These are phyloP conservation scores for Puma concolor DNA, from an alignment of 2,113 vertebrate genomes.

Conservation along the genomic window DNA sequence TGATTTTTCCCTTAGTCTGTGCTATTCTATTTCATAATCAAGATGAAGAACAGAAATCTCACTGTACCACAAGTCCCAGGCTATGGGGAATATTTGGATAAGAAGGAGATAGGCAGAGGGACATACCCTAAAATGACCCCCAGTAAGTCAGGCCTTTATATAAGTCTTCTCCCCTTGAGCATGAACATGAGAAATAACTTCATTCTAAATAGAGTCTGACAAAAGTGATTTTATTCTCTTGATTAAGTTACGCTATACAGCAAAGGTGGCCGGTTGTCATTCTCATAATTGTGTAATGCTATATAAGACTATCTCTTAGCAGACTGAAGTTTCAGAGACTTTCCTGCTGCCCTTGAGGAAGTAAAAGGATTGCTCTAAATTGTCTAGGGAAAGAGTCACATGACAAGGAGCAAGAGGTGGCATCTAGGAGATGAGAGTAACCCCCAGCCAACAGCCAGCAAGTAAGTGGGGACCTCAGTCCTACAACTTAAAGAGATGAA, in stretches of 20 bases:
- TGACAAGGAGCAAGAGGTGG: neutral
- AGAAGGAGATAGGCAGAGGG: neutral
- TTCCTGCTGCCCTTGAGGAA: neutral
- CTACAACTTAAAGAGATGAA: neutral
- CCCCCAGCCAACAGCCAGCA: neutral
- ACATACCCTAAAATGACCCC: neutral
- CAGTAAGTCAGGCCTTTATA: neutral
- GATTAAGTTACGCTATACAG: neutral
- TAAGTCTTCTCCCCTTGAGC: neutral
- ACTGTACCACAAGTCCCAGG: neutral
- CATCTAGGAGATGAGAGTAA: neutral
- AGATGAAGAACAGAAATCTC: neutral
- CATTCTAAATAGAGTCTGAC: neutral
- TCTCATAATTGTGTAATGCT: neutral
- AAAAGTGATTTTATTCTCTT: neutral
- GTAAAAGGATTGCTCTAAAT: neutral
- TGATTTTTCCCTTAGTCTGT: neutral
- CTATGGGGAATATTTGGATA: neutral
- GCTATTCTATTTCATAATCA: neutral
- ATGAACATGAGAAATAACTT: neutral
- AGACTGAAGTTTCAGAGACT: neutral
- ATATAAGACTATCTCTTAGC: neutral
- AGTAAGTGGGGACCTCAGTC: neutral
- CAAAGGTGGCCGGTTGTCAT: neutral
- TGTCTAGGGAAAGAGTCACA: neutral